Base-by-base conservation (phyloP, 2,797 vertebrate genomes). In the Cetoscarus ocellatus region DNA sequence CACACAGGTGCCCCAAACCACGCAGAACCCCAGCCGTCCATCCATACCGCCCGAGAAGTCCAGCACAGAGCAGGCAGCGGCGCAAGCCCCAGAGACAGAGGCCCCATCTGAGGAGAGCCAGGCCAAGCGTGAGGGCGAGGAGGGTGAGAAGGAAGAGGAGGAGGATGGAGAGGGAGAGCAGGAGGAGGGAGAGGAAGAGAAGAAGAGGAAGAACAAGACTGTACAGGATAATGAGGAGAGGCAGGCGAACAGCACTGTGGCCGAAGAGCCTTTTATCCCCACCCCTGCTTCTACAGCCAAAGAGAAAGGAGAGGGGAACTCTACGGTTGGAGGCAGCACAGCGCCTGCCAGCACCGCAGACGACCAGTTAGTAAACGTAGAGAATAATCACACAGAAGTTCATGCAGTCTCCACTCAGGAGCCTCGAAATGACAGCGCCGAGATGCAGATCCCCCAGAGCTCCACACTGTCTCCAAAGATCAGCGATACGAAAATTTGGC, bases 161-260 rank as follows among this genome's bases (percentile, higher is more conserved):
- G 91, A 78, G 3, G 87, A 93, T 48, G 56, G 51, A 0, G 96
- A 97, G 50, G 95, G 94, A 0, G 95, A 97, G 56, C 84, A 91
- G 14, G 96, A 95, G 3, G 94, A 97, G 43, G 95, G 92, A 0
- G 94, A 96, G 60, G 86, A 90, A 0, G 95, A 95, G 91, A 97
- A 84, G 95, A 97, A 70, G 94, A 96, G 6, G 90, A 96, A 18
- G 94, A 96, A 60, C 65, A 96, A 95, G 72, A 93, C 84, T 15
- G 71, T 17, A 1, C 91, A 91, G 0, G 92, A 64, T 0, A 85
- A 90, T 3, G 38, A 90, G 0, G 92, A 94, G 68, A 88, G 78
- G 0, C 91, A 36, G 66, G 67, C 39, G 2, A 88, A 87, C 48
- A 87, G 73, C 84, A 92, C 93, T 0, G 88, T 91, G 77, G 75